Conservation (phyloP, 2,888 invertebrate species). For the Epistrophe eligans region DNA sequence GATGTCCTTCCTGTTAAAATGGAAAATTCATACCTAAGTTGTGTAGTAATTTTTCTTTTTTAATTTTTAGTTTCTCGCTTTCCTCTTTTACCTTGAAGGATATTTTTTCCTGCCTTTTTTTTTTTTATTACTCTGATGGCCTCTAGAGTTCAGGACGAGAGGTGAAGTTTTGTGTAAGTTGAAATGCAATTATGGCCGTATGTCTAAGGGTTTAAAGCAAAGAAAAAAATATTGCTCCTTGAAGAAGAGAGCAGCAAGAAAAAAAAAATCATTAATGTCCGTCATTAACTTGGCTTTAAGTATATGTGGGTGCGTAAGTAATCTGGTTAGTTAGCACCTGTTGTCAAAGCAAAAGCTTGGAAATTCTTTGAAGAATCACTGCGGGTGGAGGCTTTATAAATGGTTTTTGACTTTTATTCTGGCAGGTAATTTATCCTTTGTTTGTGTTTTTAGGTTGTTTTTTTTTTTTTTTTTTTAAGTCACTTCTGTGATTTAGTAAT, state of each 20-base stretch:
- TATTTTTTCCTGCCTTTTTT: neutral
- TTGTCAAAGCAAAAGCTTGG: constrained; percentile 26
- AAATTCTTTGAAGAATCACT: constrained; percentile 18
- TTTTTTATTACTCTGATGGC: neutral
- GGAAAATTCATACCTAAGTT: constrained; percentile 18
- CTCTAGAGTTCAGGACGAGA: neutral
- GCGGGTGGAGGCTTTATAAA: neutral
- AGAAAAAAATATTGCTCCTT: neutral
- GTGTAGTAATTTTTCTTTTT: constrained; percentile 43
- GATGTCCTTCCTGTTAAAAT: constrained; percentile 29
- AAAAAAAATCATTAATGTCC: constrained; percentile 48
- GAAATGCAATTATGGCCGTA: constrained; percentile 31
- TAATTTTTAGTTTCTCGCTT: constrained; percentile 10
- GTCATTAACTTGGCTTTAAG: constrained; percentile 60
- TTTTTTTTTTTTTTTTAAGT: neutral
- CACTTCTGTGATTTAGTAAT: neutral
- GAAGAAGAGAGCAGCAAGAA: neutral
- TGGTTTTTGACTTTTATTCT: constrained; percentile 17
- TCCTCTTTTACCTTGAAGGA: constrained; percentile 11
- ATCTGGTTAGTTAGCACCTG: neutral
- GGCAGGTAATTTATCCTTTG: neutral
- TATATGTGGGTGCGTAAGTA: neutral
- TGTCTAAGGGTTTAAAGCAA: constrained; percentile 13
- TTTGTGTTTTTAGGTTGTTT: neutral
- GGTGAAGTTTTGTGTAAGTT: constrained; percentile 15